Conservation (phyloP, 2,113 vertebrate genomes). For the Chionodraco myersi region DNA sequence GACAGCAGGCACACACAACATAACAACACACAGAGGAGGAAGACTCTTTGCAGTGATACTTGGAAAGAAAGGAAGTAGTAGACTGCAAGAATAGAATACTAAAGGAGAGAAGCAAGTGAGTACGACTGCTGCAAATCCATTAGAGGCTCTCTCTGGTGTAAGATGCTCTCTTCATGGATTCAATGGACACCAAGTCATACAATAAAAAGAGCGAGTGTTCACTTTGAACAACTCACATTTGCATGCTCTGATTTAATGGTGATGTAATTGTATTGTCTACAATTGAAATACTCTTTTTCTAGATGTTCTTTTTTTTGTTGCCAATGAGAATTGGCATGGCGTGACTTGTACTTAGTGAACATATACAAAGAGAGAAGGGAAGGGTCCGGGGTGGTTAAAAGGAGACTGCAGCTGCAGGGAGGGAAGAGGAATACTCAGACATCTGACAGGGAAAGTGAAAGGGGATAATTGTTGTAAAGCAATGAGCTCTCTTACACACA, state of each 20-base stretch:
- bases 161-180: constrained; percentile 2
- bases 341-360: constrained; percentile 28
- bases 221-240: neutral
- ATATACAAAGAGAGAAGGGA: constrained; percentile 40
- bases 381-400: constrained; percentile 51
- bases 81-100: constrained; percentile 23
- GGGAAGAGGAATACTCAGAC: constrained; percentile 52
- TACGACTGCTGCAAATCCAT: neutral
- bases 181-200: neutral
- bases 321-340: constrained; percentile 41
- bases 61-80: constrained; percentile 52
- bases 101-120: neutral
- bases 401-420: constrained; percentile 69
- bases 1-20: neutral
- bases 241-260: constrained; percentile 16
- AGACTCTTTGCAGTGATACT: constrained; percentile 41
- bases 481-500: constrained; percentile 38
- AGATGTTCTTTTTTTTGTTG: constrained; percentile 27
- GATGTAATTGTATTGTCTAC: constrained; percentile 29
- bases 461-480: constrained; percentile 62
- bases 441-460: constrained; percentile 56
- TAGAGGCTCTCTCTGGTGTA: neutral
- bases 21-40: constrained; percentile 7
- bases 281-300: constrained; percentile 21
- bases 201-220: neutral